A percentile compares a stretch with the other conserved stretches of the same genome.
These are phyloP conservation scores for Strigamia maritima DNA, from an alignment of 2,888 invertebrate species.

Conservation along the genomic window DNA sequence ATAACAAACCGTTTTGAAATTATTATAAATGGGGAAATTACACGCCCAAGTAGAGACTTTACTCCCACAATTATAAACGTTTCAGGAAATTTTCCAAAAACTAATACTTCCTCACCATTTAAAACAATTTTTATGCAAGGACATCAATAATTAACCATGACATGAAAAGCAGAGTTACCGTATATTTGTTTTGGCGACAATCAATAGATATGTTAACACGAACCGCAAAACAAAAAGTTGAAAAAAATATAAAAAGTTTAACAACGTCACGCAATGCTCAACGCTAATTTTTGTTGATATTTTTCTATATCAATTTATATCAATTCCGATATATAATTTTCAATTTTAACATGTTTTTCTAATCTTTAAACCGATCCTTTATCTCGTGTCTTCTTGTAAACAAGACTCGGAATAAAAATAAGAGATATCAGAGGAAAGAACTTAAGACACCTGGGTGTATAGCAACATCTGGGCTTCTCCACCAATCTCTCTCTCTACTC, in stretches of 20 bases:
- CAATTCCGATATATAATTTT: neutral
- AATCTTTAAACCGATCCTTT: neutral
- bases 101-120: neutral
- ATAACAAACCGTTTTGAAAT: slow-evolving; percentile 3
- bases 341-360: neutral
- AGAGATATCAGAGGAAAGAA: slow-evolving; percentile 12
- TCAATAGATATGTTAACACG: neutral
- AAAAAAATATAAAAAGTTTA: neutral
- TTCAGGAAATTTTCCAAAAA: neutral
- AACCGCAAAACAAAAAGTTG: neutral
- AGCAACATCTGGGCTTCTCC: neutral
- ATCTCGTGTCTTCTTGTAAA: slow-evolving; percentile 28
- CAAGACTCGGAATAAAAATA: slow-evolving; percentile 7
- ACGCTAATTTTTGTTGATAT: neutral
- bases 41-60: neutral
- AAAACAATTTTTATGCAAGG: slow-evolving; percentile 1
- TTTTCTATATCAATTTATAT: neutral
- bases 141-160: slow-evolving; percentile 2
- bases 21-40: neutral
- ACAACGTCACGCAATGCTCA: neutral
- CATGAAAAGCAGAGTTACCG: neutral
- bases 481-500: neutral
- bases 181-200: neutral
- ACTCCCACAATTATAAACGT: neutral
- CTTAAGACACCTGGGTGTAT: neutral